Evolutionary conservation across 1,140 invertebrate species (phyloP), one percentile per base, ranked within the genome.

Genomic region (Drosophila sucinea): DNA sequence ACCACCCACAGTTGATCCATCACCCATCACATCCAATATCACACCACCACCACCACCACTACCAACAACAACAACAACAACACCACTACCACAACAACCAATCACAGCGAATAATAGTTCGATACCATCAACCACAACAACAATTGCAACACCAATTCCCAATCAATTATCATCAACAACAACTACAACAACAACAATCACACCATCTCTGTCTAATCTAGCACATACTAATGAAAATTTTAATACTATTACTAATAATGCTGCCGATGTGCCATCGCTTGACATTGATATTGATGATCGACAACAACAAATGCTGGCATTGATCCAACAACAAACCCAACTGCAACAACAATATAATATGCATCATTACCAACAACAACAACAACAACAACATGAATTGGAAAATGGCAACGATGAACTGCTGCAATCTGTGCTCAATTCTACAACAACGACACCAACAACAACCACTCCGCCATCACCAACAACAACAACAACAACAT

Each of bases 171-270:
- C 44, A 51, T 51, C 57, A 57, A 29, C 69, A 61, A 65, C 75
- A 61, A 27, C 73, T 56, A 27, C 73, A 69, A 57, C 80, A 67
- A 41, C 64, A 70, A 68, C 58, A 60, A 60, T 40, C 65, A 67
- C 74, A 60, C 58, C 75, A 67, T 64, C 60, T 65, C 55, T 69
- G 40, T 76, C 71, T 79, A 82, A 82, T 90, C 58, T 86, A 86
- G 86, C 85, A 74, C 79, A 86, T 90, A 87, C 85, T 91, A 91
- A 91, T 90, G 83, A 69, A 70, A 91, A 90, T 87, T 85, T 89
- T 81, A 85, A 84, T 79, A 90, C 76, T 69, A 75, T 80, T 90
- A 90, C 87, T 90, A 90, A 86, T 58, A 86, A 90, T 77, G 83
- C 83, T 87, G 87, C 87, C 71, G 77, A 87, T 70, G 66, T 67